These are phyloP conservation scores for Solea solea DNA, from an alignment of 2,113 vertebrate species.

Conservation along the genomic window DNA sequence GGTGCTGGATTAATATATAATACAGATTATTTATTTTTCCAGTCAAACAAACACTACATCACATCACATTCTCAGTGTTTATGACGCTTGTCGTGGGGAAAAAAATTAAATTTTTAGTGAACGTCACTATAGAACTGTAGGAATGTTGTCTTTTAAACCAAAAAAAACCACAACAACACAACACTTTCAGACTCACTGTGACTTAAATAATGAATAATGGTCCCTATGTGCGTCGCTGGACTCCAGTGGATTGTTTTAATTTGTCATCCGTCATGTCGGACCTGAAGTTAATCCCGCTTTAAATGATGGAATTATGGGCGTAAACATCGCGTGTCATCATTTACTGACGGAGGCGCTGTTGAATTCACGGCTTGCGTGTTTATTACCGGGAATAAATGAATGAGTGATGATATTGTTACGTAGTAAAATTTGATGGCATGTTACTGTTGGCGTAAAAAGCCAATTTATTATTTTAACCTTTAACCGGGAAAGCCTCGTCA, in stretches of 20 bases:
- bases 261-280: conserved; percentile 2
- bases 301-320: conserved; percentile 1
- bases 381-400: neutral
- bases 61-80: conserved; percentile 8
- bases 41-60: conserved; percentile 9
- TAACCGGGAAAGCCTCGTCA: too few relatives aligned
- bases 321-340: neutral
- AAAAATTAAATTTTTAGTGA: conserved; percentile 12
- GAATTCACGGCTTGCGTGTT: neutral
- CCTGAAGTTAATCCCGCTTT: conserved; percentile 9
- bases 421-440: neutral
- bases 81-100: neutral
- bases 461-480: too few relatives aligned
- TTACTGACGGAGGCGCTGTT: neutral
- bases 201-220: too few relatives aligned
- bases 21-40: too few relatives aligned
- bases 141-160: neutral
- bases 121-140: neutral
- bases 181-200: too few relatives aligned
- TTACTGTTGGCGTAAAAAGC: too few relatives aligned
- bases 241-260: conserved; percentile 8
- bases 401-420: neutral
- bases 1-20: conserved; percentile 5
- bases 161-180: too few relatives aligned
- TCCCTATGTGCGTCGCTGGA: conserved; percentile 5